Evolutionary conservation across 2,797 vertebrate species (phyloP).

Genomic region (Notamacropus eugenii): DNA sequence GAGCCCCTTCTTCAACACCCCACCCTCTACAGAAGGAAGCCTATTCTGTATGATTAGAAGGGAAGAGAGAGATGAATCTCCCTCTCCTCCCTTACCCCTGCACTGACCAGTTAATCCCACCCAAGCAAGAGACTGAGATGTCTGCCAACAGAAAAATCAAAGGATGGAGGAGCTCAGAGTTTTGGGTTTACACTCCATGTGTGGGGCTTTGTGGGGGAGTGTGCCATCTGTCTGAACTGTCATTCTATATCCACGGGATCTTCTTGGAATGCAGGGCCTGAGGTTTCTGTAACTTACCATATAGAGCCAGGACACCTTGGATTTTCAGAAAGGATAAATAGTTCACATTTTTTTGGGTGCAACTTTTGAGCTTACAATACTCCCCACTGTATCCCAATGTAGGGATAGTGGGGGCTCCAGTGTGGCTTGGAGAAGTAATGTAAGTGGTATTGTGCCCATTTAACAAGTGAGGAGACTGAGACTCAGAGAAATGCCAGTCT

Average conservation of each 20-base stretch:
- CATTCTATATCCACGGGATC: neutral
- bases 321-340: neutral
- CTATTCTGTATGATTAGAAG: constrained; percentile 12
- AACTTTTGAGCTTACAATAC: neutral
- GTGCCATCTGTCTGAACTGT: neutral
- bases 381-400: neutral
- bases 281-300: constrained; percentile 14
- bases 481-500: neutral
- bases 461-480: constrained; percentile 6
- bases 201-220: neutral
- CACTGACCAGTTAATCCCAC: neutral
- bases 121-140: neutral
- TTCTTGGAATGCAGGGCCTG: neutral
- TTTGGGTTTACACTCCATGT: neutral
- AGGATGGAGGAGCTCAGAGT: neutral
- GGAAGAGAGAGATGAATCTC: constrained; percentile 18
- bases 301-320: neutral
- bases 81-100: neutral
- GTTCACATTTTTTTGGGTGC: neutral
- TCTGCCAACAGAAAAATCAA: neutral
- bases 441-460: neutral
- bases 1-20: neutral
- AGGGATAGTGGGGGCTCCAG: neutral
- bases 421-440: neutral
- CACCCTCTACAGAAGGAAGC: constrained; percentile 17